Base-by-base conservation (phyloP, 23 tunicate genomes). In the Aplidium turbinatum region DNA sequence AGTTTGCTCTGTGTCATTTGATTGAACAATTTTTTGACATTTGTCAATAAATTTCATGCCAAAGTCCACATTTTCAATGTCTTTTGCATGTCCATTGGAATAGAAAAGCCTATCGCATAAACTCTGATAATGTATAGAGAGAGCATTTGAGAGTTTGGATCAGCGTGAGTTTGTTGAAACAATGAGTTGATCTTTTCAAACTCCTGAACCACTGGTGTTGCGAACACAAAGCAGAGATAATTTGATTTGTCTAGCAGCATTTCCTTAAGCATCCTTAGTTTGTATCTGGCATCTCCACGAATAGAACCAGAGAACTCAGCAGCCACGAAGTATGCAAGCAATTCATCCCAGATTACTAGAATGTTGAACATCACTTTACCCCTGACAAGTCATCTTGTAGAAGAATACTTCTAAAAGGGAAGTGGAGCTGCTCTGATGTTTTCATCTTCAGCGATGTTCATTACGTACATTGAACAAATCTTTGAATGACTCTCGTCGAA, bases 181-280 rank as follows among this genome's bases (percentile, higher is more conserved):
- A 31, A 20, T 2, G 46, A 16, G 57, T 69, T 69, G 1, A 69
- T 11, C 5, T 27, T 38, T 31, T 69, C 75, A 69, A 69, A 69
- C 22, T 69, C 60, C 46, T 69, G 75, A 4, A 69, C 75, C 42
- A 28, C 1, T 1, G 75, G 75, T 11, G 75, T 69, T 3, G 57
- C 57, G 46, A 69, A 69, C 2, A 26, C 5, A 67, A 67, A 67
- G 73, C 9, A 67, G 29, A 67, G 35, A 31, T 67, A 67, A 35
- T 67, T 67, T 36, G 35, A 35, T 29, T 35, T 21, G 21, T 67
- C 73, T 67, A 31, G 25, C 4, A 67, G 35, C 73, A 67, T 67
- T 67, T 67, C 73, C 58, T 67, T 67, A 6, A 67, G 27, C 30
- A 78, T 7, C 27, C 63, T 78, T 63, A 73, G 73, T 51, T 78